These are phyloP conservation scores for Sorex fumeus DNA, from an alignment of 2,113 vertebrate genomes.

Conservation along the genomic window DNA sequence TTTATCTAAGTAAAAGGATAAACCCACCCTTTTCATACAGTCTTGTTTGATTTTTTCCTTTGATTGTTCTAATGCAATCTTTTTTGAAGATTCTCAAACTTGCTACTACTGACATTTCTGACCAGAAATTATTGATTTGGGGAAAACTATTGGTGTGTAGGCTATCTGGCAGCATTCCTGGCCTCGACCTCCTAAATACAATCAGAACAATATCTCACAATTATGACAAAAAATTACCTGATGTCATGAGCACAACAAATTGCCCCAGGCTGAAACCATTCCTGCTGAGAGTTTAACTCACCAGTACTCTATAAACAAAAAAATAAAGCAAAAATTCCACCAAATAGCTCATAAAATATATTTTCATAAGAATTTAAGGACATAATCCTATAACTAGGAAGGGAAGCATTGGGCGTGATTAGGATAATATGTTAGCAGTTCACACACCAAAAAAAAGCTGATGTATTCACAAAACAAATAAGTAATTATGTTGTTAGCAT, in stretches of 20 bases:
- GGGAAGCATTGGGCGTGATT: neutral
- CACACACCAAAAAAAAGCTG: slow-evolving; percentile 3
- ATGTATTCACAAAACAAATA: neutral
- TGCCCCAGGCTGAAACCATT: neutral
- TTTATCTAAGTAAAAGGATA: neutral
- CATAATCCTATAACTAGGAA: neutral
- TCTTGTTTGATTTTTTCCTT: neutral
- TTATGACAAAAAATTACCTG: neutral
- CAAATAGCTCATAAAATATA: neutral
- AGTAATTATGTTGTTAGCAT: neutral
- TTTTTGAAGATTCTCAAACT: neutral
- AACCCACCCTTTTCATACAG: neutral
- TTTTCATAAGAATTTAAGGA: neutral
- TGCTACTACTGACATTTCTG: neutral
- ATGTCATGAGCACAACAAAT: neutral
- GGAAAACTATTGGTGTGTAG: neutral
- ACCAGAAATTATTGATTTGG: neutral
- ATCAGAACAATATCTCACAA: neutral
- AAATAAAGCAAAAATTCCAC: too few species aligned
- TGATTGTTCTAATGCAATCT: neutral
- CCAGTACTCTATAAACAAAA: neutral
- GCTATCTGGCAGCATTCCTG: neutral
- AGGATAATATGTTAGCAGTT: neutral
- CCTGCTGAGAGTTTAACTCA: neutral
- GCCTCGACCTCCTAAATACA: neutral